phyloP scores from a whole-genome alignment of 2,888 invertebrate genomes.

The Mesoligia furuncula region DNA sequence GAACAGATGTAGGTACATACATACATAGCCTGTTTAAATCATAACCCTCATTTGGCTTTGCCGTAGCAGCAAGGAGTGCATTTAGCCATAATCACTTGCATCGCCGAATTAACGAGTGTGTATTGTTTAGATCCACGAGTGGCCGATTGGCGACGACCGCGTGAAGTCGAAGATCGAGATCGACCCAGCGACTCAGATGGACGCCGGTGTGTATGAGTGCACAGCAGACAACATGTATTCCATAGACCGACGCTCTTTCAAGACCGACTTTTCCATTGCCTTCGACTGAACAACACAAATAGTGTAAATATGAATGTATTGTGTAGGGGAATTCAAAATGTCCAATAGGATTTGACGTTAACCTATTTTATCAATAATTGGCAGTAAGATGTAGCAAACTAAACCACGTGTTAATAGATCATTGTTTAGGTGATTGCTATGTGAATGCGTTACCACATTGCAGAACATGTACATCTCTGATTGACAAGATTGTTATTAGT shows the following conservation, averaged over 20 bases:
- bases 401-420: constrained; percentile 13
- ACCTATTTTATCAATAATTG: constrained; percentile 14
- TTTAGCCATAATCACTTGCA: not conserved
- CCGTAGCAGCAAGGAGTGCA: not conserved
- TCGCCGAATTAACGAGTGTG: not conserved
- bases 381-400: constrained; percentile 9
- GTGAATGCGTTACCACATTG: not conserved
- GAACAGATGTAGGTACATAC: not conserved
- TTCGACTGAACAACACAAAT: constrained; percentile 92
- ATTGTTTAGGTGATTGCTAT: not conserved
- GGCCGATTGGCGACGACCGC: constrained; percentile 95
- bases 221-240: constrained; percentile 98
- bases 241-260: constrained; percentile 97
- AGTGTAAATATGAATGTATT: no score
- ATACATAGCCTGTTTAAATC: not conserved
- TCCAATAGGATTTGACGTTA: constrained; percentile 9
- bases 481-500: constrained; percentile 23
- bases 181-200: constrained; percentile 98
- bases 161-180: constrained; percentile 98
- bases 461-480: constrained; percentile 10
- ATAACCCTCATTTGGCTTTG: not conserved
- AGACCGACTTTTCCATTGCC: constrained; percentile 97
- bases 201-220: constrained; percentile 98
- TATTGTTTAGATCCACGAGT: constrained; percentile 94
- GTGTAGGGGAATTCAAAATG: no score